These are phyloP conservation scores for Styela clava DNA, from an alignment of 23 tunicate species.

Conservation along the genomic window DNA sequence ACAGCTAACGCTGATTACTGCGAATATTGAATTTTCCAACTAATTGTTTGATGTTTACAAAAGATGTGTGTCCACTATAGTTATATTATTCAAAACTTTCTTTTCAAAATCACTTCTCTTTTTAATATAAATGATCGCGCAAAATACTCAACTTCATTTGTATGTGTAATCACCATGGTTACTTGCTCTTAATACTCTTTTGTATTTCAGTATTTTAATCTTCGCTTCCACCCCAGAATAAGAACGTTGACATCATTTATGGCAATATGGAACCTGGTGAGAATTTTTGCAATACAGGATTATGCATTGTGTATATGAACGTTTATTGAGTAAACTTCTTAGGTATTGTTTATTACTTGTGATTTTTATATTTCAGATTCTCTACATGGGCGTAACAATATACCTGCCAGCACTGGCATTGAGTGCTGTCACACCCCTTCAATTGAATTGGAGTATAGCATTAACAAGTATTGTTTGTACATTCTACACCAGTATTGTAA, in stretches of 20 bases:
- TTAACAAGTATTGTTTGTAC: conserved; percentile 21
- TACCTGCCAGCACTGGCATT: conserved; percentile 21
- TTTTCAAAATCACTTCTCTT: not conserved
- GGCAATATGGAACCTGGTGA: not conserved
- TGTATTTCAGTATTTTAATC: not conserved
- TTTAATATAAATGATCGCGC: too few relatives aligned
- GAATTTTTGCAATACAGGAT: not conserved
- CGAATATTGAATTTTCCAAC: not conserved
- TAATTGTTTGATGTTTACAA: too few relatives aligned
- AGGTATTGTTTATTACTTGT: not conserved
- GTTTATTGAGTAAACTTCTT: too few relatives aligned
- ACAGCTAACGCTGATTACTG: not conserved
- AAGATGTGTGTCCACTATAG: too few relatives aligned
- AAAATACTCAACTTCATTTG: too few relatives aligned
- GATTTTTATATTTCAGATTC: not conserved
- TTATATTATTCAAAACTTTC: not conserved
- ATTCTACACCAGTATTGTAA: conserved; percentile 9
- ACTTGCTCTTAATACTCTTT: too few relatives aligned
- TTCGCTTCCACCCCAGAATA: not conserved
- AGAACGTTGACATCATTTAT: not conserved
- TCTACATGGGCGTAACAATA: not conserved
- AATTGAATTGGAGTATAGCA: not conserved
- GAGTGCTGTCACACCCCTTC: conserved; percentile 15
- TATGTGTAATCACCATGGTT: too few relatives aligned
- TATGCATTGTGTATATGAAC: not conserved